Evolutionary conservation across 2,888 invertebrate species (phyloP).

Genomic region (Enchytraeus crypticus): DNA sequence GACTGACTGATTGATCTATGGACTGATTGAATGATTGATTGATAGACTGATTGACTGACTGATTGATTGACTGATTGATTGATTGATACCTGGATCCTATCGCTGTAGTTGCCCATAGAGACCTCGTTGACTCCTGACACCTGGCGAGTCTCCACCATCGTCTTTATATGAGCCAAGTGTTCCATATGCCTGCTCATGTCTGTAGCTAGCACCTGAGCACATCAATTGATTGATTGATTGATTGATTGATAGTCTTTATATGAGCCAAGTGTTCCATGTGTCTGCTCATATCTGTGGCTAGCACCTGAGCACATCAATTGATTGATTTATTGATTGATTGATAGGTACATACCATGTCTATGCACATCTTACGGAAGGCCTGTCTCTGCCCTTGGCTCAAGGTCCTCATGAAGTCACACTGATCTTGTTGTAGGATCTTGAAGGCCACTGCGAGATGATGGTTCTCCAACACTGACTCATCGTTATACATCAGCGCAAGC

Average conservation of each 20-base stretch:
- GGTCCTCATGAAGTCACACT: slow-evolving; percentile 92
- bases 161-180: slow-evolving; percentile 87
- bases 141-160: slow-evolving; percentile 92
- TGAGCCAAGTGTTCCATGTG: slow-evolving; percentile 95
- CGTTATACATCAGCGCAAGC: slow-evolving; percentile 98
- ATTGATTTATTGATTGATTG: too few relatives aligned
- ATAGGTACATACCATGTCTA: slow-evolving; percentile 91
- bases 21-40: too few relatives aligned
- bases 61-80: too few relatives aligned
- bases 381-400: slow-evolving; percentile 91
- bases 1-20: too few relatives aligned
- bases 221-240: too few relatives aligned
- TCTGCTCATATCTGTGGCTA: slow-evolving; percentile 97
- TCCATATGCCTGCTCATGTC: slow-evolving; percentile 99
- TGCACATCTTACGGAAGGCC: slow-evolving; percentile 94
- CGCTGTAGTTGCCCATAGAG: slow-evolving; percentile 89
- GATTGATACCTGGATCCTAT: slow-evolving; percentile 72
- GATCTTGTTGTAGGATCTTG: slow-evolving; percentile 82
- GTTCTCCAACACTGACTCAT: slow-evolving; percentile 97
- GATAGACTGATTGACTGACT: too few relatives aligned
- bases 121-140: slow-evolving; percentile 84
- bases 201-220: slow-evolving; percentile 73
- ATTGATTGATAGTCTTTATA: slow-evolving; percentile 93
- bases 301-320: slow-evolving; percentile 62
- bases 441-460: slow-evolving; percentile 99